Conservation (phyloP, 2,888 invertebrate species). For the Tenthredo notha region DNA sequence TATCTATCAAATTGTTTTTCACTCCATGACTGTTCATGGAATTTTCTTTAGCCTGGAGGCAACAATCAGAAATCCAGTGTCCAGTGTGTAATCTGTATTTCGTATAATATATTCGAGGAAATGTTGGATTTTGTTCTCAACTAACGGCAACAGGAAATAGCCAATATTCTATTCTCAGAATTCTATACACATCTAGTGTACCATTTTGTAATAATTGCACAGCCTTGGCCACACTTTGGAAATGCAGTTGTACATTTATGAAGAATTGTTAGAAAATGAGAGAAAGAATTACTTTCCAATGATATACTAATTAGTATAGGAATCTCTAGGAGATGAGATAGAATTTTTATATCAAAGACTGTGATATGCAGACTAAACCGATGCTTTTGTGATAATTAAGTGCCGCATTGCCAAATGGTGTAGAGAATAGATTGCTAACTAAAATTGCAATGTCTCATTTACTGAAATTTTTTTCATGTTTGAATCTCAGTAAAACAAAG, state of each 20-base stretch:
- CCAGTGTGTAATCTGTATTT: neutral
- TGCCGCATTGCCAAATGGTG: neutral
- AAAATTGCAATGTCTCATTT: neutral
- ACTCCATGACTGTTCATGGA: neutral
- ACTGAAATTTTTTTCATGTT: constrained; percentile 18
- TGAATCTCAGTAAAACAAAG: constrained; percentile 23
- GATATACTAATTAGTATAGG: neutral
- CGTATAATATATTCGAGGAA: neutral
- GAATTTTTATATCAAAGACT: neutral
- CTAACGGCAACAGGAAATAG: constrained; percentile 38
- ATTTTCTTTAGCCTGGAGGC: neutral
- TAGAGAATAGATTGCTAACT: neutral
- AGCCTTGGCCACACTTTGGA: neutral
- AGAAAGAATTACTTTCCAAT: neutral
- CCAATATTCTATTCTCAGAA: constrained; percentile 40
- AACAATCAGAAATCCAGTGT: neutral
- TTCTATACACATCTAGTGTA: constrained; percentile 23
- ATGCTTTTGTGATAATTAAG: neutral
- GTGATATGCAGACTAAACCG: neutral
- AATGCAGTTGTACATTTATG: neutral
- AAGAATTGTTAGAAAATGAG: neutral
- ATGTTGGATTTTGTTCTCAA: neutral
- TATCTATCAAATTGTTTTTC: neutral
- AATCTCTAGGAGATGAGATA: neutral
- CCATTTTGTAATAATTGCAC: neutral